Base-by-base conservation (phyloP, 1,140 invertebrate genomes). In the Stegodyphus mimosarum region DNA sequence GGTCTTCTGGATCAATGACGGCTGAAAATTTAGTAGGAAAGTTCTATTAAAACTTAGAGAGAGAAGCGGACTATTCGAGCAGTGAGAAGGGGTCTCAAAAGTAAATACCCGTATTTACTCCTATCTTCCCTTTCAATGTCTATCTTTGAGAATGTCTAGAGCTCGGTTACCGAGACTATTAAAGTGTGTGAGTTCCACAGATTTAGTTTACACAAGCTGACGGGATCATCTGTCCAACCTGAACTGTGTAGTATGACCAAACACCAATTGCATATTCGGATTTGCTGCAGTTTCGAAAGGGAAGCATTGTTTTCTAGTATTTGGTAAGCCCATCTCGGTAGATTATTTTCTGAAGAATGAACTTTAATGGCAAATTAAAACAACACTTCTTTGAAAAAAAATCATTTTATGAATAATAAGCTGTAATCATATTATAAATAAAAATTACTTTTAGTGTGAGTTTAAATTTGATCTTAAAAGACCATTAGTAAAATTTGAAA, bases 161-260 rank as follows among this genome's bases (percentile, higher is more conserved):
- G 71, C 67, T 60, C 71, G 50, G 70, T 74, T 83, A 74, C 71
- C 18, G 55, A 74, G 60, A 67, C 71, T 83, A 83, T 83, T 74
- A 69, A 83, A 67, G 69, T 33, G 71, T 83, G 63, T 74, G 72
- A 83, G 70, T 17, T 74, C 55, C 53, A 74, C 70, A 74, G 80
- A 73, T 83, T 83, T 70, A 52, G 71, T 83, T 83, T 73, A 83
- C 80, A 74, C 53, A 80, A 33, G 67, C 66, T 71, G 60, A 71
- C 66, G 71, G 80, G 80, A 50, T 66, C 66, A 60, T 73, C 67
- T 83, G 33, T 53, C 74, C 71, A 74, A 66, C 49, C 50, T 60
- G 71, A 52, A 17, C 63, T 52, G 15, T 83, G 63, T 83, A 74
- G 80, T 83, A 74, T 17, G 71, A 83, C 53, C 80, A 83, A 83